phyloP scores from a whole-genome alignment of 2,888 invertebrate genomes.

The Itoplectis maculator region DNA sequence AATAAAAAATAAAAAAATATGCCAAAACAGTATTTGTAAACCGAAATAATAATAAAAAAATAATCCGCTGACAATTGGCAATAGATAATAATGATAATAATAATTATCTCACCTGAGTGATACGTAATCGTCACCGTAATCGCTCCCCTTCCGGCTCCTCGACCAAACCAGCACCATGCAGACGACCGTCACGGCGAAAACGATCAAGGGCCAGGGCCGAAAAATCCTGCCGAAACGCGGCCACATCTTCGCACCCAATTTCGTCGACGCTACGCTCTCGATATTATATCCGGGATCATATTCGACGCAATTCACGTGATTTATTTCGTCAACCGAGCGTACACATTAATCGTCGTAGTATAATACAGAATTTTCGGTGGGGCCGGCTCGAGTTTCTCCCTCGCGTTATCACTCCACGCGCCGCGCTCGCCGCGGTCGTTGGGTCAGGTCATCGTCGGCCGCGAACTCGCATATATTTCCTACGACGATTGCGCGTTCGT shows the following conservation, averaged over 20 bases:
- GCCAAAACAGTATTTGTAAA: too few species aligned
- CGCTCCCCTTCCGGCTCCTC: constrained; percentile 69
- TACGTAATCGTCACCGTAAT: constrained; percentile 71
- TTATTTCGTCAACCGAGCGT: too few species aligned
- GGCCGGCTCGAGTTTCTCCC: constrained; percentile 33
- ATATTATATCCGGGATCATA: constrained; percentile 20
- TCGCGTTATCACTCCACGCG: constrained; percentile 55
- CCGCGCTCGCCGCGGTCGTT: constrained; percentile 53
- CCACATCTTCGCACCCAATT: constrained; percentile 74
- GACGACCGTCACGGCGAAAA: constrained; percentile 71
- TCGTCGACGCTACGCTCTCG: too few species aligned
- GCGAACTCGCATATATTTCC: constrained; percentile 39
- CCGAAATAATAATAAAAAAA: background rate
- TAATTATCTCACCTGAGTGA: constrained; percentile 71
- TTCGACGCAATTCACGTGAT: constrained; percentile 22
- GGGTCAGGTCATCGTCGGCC: constrained; percentile 73
- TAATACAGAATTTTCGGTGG: constrained; percentile 47
- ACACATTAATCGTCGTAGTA: constrained; percentile 7
- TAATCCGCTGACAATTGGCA: background rate
- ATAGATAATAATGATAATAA: background rate
- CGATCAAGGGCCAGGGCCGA: constrained; percentile 75
- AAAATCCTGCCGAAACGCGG: constrained; percentile 78
- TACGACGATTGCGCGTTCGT: constrained; percentile 27
- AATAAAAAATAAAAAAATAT: too few species aligned
- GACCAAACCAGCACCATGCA: constrained; percentile 78